Base-by-base conservation (phyloP, 53 echinoderm and acorn worm species). In the Mesocentrotus franciscanus region DNA sequence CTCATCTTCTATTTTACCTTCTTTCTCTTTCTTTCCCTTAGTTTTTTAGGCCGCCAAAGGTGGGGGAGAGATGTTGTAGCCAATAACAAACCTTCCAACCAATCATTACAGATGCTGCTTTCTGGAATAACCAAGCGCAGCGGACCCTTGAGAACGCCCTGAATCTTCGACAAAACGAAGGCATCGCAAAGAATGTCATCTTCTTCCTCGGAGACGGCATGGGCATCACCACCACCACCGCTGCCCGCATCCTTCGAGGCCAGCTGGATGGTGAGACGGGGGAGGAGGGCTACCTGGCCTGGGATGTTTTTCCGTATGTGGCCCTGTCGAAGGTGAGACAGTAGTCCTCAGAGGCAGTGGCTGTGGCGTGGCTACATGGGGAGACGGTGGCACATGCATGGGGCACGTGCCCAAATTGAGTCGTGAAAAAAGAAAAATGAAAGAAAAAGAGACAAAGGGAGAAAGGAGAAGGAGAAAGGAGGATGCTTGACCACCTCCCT, bases 121-220 rank as follows among this genome's bases (percentile, higher is more conserved):
- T 94, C 90, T 98, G 97, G 98, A 96, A 95, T 55, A 59, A 64
- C 4, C 90, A 97, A 57, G 98, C 97, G 1, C 29, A 96, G 34
- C 90, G 91, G 8, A 92, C 92, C 10, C 92, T 97, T 1, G 26
- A 74, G 27, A 93, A 89, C 9, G 96, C 97, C 32, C 56, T 97
- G 2, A 95, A 90, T 30, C 42, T 68, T 0, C 62, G 90, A 35
- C 49, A 93, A n/a, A 98, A 98, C 90, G 57, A 60, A 32, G 96
- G 96, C 61, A 76, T 96, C 59, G 98, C 98, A 27, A 97, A 97
- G 89, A 98, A 98, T 72, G 95, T 98, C 11, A 95, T 98, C 64
- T 94, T 97, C 71, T 97, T 97, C 34, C 34, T 98, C 1, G 98
- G 98, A 8, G 98, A 98, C 85, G 98, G 98, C 56, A 96, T 97